phyloP scores from a whole-genome alignment of 1,140 invertebrate genomes.

The Parapsyche elsis region DNA sequence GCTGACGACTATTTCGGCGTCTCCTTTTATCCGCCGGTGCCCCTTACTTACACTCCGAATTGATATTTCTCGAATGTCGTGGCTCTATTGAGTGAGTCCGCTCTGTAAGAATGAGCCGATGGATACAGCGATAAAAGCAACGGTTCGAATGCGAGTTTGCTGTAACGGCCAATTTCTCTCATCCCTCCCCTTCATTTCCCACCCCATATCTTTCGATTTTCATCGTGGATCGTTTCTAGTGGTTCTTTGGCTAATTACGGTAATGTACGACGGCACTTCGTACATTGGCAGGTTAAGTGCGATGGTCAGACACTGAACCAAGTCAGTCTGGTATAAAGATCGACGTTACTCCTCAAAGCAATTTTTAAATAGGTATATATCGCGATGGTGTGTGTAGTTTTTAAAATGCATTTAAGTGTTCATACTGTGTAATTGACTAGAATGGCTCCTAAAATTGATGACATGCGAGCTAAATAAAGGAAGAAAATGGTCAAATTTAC shows the following conservation, averaged over 20 bases:
- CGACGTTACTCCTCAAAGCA: too few relatives aligned
- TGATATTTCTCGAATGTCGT: conserved; percentile 30
- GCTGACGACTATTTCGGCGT: not conserved
- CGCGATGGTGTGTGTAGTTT: too few relatives aligned
- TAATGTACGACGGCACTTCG: not conserved
- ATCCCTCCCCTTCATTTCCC: not conserved
- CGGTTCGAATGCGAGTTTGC: not conserved
- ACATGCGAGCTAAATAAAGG: too few relatives aligned
- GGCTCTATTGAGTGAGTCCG: not conserved
- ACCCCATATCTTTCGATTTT: not conserved
- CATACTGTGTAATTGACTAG: too few relatives aligned
- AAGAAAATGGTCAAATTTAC: too few relatives aligned
- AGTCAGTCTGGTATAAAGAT: too few relatives aligned
- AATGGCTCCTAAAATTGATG: too few relatives aligned
- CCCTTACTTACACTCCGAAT: conserved; percentile 16
- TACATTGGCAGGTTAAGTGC: not conserved
- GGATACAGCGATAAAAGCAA: not conserved
- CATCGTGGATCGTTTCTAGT: not conserved
- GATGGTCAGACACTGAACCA: too few relatives aligned
- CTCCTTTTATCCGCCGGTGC: not conserved
- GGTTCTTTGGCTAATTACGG: not conserved
- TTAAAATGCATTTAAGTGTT: too few relatives aligned
- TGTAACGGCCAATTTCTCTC: not conserved
- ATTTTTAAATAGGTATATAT: too few relatives aligned
- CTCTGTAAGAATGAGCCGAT: not conserved